Conservation (phyloP, 2,113 vertebrate genomes). For the Glaucomys volans region DNA sequence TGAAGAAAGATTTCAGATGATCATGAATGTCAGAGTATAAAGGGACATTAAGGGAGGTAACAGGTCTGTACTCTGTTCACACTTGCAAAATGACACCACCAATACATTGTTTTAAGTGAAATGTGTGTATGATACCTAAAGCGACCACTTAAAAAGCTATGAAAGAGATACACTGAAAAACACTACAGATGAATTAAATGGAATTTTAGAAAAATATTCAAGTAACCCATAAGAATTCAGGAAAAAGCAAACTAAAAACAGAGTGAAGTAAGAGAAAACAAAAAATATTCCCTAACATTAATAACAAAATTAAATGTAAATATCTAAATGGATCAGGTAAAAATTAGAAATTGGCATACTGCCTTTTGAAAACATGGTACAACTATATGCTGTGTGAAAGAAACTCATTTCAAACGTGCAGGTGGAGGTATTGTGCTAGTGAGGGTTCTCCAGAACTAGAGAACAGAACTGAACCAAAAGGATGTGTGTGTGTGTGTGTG, state of each 20-base stretch:
- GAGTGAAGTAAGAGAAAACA: too few relatives aligned
- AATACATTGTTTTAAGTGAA: not conserved
- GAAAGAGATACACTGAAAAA: not conserved
- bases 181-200: not conserved
- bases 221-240: not conserved
- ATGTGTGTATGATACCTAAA: not conserved
- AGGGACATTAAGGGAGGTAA: not conserved
- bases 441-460: not conserved
- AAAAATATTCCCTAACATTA: not conserved
- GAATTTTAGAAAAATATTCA: not conserved
- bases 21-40: not conserved
- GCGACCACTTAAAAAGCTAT: not conserved
- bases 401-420: not conserved
- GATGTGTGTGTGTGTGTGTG: not conserved
- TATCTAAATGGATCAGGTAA: not conserved
- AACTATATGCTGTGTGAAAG: not conserved
- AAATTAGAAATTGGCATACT: not conserved
- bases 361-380: not conserved
- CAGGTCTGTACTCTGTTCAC: not conserved
- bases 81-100: not conserved
- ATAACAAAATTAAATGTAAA: not conserved
- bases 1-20: not conserved
- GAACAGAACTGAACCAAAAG: not conserved
- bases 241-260: not conserved
- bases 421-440: not conserved